Base-by-base conservation (phyloP, 1,140 invertebrate genomes). In the Calephelis virginiensis region DNA sequence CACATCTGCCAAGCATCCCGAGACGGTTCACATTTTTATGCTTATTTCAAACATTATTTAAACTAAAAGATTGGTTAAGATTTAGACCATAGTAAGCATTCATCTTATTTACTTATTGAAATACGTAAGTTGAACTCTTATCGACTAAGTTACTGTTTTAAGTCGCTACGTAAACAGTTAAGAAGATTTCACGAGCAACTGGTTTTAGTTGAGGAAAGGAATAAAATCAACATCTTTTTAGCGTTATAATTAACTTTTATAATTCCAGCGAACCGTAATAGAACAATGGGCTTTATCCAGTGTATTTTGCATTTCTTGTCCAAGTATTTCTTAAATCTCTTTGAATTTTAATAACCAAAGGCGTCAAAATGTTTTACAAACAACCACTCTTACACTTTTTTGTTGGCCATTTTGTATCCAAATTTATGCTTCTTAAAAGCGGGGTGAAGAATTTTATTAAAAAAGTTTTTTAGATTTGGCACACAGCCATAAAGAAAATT, bases 401-500 rank as follows among this genome's bases (percentile, higher is more conserved):
- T 37, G 50, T 38, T 56, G 10, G 53, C 53, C 53, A 56, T 38
- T 56, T 56, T 38, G 53, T 38, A 56, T 56, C 28, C 53, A 37
- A 56, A 56, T 56, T 56, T 56, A 56, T 56, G 53, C 53, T 37
- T 38, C 53, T 56, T 56, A 10, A 56, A 56, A 28, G 53, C 53
- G 53, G 28, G 28, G 17, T 56, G 28, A 56, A 11, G 53, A 28
- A 56, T 56, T 56, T 56, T 56, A 56, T 56, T 56, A 56, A 56
- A 56, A 56, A 56, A 56, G 53, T 56, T 56, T 56, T 56, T 56
- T 11, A 56, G 12, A 10, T 17, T 56, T 56, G 28, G 53, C 28
- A 56, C 17, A 17, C 53, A 7, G 53, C 28, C 53, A 56, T 56
- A 56, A 37, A 56, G 37, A 9, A 37, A 28, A 28, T 53, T 53